These are phyloP conservation scores for Bombus turneri DNA, from an alignment of 1,140 invertebrate genomes.

Conservation along the genomic window DNA sequence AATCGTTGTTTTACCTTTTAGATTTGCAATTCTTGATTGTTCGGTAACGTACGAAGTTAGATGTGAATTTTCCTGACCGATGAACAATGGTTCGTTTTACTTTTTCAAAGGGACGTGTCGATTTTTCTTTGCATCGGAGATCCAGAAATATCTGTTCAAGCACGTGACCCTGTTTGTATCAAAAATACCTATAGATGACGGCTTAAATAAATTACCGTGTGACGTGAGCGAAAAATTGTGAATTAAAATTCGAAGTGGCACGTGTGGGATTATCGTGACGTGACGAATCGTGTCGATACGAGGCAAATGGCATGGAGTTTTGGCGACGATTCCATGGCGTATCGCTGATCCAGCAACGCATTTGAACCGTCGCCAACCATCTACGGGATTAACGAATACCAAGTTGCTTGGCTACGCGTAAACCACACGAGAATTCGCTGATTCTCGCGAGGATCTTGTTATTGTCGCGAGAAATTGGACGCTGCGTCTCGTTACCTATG, in stretches of 20 bases:
- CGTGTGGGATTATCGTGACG: not conserved
- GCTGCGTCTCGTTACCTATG: not conserved
- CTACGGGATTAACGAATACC: not conserved
- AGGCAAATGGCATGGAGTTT: not conserved
- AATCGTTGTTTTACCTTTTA: too few relatives aligned
- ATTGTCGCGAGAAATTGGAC: conserved; percentile 10
- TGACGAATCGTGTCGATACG: conserved; percentile 11
- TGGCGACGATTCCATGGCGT: not conserved
- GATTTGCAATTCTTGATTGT: too few relatives aligned
- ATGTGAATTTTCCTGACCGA: too few relatives aligned
- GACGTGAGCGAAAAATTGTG: not conserved
- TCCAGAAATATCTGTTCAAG: too few relatives aligned
- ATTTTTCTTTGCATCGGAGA: too few relatives aligned
- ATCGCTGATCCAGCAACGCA: conserved; percentile 33
- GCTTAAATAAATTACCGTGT: not conserved
- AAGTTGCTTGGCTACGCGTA: not conserved
- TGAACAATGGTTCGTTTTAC: too few relatives aligned
- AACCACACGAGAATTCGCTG: not conserved
- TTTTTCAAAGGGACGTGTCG: too few relatives aligned
- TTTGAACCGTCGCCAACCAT: conserved; percentile 32
- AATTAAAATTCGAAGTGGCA: not conserved
- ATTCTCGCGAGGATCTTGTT: conserved; percentile 1
- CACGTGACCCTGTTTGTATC: too few relatives aligned
- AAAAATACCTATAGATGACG: too few relatives aligned
- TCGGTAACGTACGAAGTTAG: too few relatives aligned